phyloP scores from a whole-genome alignment of 2,888 invertebrate genomes.

The Lymantria dispar region DNA sequence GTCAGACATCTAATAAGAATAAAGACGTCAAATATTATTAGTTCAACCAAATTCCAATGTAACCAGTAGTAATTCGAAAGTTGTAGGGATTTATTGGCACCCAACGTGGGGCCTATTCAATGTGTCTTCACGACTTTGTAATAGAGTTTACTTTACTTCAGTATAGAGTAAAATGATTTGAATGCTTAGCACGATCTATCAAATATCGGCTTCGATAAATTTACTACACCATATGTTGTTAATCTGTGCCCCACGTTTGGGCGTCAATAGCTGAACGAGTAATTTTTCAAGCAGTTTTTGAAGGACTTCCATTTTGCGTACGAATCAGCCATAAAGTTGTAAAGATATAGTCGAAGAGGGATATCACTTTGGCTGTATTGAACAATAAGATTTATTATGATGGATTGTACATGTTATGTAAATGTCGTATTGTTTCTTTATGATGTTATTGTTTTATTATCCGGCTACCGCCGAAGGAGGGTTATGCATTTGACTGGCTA shows the following conservation, averaged over 20 bases:
- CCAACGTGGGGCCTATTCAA: constrained; percentile 11
- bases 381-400: constrained; percentile 10
- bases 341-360: constrained; percentile 3
- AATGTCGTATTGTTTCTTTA: neutral
- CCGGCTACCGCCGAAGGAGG: no score
- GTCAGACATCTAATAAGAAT: constrained; percentile 8
- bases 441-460: no score
- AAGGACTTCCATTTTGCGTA: constrained; percentile 11
- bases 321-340: constrained; percentile 14
- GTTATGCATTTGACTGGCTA: no score
- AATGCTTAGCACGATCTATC: constrained; percentile 39
- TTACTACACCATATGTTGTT: constrained; percentile 38
- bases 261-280: constrained; percentile 29
- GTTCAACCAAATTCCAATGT: constrained; percentile 14
- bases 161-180: constrained; percentile 2
- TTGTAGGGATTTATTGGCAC: constrained; percentile 28
- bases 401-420: neutral
- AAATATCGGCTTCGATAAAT: constrained; percentile 46
- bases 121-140: constrained; percentile 8
- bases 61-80: constrained; percentile 21
- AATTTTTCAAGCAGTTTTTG: constrained; percentile 16
- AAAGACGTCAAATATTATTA: constrained; percentile 24
- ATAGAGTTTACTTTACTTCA: constrained; percentile 18
- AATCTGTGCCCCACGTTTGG: constrained; percentile 39
- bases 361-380: constrained; percentile 7